Base-by-base conservation (phyloP, 2,888 invertebrate genomes). In the Prosapia bicincta region DNA sequence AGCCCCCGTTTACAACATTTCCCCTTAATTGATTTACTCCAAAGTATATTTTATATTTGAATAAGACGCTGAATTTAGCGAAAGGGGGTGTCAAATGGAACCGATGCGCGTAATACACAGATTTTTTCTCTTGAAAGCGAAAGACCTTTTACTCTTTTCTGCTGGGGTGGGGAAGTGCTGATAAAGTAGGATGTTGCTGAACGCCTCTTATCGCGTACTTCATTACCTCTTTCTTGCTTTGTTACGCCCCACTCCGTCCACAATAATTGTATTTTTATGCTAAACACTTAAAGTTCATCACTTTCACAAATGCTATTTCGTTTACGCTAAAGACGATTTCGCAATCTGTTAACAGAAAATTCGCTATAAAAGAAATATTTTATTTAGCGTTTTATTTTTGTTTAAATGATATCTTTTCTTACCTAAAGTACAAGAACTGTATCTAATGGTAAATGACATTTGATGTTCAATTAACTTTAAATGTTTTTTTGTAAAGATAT, bases 31-130 rank as follows among this genome's bases (percentile, higher is more conserved):
- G 54, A 54, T 54, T 54, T 54, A 54, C 54, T 54, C 3, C 20
- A 54, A 54, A 54, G 54, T 54, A 54, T 54, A 54, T 54, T 54
- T 54, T 54, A 38, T 38, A 54, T 54, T 54, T 54, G 54, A 54
- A 54, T 54, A 54, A 54, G 54, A 20, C 54, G 5, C 3, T n/a
- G 54, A 54, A 54, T 54, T 54, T 54, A 54, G 54, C 20, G 20
- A 54, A 54, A 54, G 54, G 7, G 54, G 54, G 54, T 54, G 54
- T 54, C 54, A 54, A 54, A 54, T 20, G n/a, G 54, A 54, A 54
- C 54, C 54, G 54, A 54, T 20, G 54, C 54, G 54, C 54, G 20
- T 54, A 54, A 20, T 54, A 54, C 54, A 3, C 5, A 54, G 54
- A 54, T 54, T 54, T 54, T 20, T 38, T 38, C 13, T 20, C 20